phyloP scores from a whole-genome alignment of 2,797 vertebrate genomes.

The Lophius americanus region DNA sequence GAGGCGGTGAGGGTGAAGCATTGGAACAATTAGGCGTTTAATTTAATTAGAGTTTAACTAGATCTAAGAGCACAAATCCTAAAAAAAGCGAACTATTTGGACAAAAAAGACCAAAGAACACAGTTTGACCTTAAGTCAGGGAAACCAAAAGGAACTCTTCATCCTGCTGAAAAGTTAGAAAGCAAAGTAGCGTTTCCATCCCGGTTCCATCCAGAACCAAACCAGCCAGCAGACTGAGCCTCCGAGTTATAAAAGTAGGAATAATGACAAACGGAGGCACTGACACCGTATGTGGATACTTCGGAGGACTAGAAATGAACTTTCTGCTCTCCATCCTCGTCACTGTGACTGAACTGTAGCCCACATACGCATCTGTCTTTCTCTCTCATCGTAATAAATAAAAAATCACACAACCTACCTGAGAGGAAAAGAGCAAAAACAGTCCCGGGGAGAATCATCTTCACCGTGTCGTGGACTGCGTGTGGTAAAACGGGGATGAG shows the following conservation, averaged over 20 bases:
- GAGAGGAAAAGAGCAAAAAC: constrained; percentile 65
- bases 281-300: not conserved
- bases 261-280: not conserved
- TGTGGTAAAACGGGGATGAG: constrained; percentile 10
- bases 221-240: not conserved
- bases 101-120: not conserved
- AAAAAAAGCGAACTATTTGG: not conserved
- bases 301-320: not conserved
- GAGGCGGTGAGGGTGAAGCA: not conserved
- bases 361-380: not conserved
- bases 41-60: not conserved
- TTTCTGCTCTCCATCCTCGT: constrained; percentile 1
- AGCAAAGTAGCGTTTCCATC: constrained; percentile 1
- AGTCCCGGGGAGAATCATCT: constrained; percentile 72
- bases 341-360: not conserved
- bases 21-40: not conserved
- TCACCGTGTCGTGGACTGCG: constrained; percentile 31
- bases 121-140: not conserved
- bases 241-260: not conserved
- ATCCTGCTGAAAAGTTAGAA: constrained; percentile 30
- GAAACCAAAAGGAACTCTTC: too few relatives aligned
- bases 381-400: not conserved
- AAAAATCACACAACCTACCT: constrained; percentile 62
- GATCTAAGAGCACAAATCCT: not conserved
- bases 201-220: constrained; percentile 9